Evolutionary conservation across 2,888 invertebrate genomes (phyloP).

Genomic region (Lasioglossum calceatum): DNA sequence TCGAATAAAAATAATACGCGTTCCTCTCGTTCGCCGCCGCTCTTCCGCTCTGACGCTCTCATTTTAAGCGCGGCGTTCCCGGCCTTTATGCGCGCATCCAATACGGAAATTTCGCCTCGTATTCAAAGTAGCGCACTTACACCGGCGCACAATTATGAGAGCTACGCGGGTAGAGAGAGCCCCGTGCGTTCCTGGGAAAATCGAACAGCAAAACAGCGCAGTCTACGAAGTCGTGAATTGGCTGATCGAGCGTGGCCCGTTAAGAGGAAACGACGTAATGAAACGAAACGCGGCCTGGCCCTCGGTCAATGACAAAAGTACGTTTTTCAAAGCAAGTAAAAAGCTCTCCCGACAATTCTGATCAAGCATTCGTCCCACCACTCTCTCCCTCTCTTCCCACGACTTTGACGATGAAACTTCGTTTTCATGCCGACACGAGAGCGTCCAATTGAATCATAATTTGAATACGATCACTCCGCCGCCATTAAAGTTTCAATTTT

Average conservation of each 20-base stretch:
- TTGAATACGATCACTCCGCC: neutral
- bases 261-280: conserved; percentile 45
- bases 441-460: neutral
- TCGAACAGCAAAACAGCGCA: conserved; percentile 21
- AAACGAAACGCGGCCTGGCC: conserved; percentile 33
- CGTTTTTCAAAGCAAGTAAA: conserved; percentile 16
- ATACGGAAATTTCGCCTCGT: conserved; percentile 34
- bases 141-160: conserved; percentile 30
- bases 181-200: conserved; percentile 16
- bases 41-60: conserved; percentile 10
- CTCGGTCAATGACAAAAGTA: conserved; percentile 28
- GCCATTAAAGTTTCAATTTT: conserved; percentile 4
- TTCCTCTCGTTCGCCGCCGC: neutral
- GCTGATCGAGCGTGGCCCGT: conserved; percentile 39
- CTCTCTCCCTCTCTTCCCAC: no score
- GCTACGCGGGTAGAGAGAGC: neutral
- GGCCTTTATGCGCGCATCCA: conserved; percentile 21
- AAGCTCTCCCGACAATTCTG: neutral
- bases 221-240: conserved; percentile 34
- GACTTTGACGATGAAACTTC: conserved; percentile 6
- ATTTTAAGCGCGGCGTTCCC: conserved; percentile 27
- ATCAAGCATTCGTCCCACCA: neutral
- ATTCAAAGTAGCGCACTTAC: conserved; percentile 28
- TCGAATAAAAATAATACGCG: conserved; percentile 20
- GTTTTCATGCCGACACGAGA: neutral